Evolutionary conservation across 2,797 vertebrate genomes (phyloP).

Genomic region (Remorina albescens): DNA sequence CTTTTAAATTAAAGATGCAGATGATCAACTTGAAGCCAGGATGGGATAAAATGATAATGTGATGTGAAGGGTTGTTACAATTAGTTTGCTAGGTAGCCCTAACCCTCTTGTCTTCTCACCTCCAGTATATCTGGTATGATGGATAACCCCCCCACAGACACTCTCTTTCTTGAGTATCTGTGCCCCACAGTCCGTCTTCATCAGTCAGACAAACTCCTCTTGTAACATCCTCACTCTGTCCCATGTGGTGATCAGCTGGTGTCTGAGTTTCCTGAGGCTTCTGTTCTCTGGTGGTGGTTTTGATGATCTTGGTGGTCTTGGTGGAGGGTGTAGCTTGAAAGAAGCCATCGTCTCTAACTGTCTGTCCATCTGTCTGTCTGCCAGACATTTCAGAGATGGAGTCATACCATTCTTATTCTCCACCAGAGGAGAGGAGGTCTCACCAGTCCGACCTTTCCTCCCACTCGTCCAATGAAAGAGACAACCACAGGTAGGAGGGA

Average conservation of each 20-base stretch:
- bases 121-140: slow-evolving; percentile 26
- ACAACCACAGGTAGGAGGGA: slow-evolving; percentile 84
- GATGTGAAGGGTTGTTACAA: no score
- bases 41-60: background rate
- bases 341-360: slow-evolving; percentile 21
- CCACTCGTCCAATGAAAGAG: slow-evolving; percentile 92
- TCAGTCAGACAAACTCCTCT: slow-evolving; percentile 48
- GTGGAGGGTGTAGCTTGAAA: background rate
- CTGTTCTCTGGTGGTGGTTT: slow-evolving; percentile 12
- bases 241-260: slow-evolving; percentile 34
- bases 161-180: slow-evolving; percentile 8
- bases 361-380: slow-evolving; percentile 53
- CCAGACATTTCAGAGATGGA: slow-evolving; percentile 96
- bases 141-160: slow-evolving; percentile 25
- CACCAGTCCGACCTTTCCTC: slow-evolving; percentile 92
- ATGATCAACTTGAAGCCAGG: background rate
- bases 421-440: slow-evolving; percentile 88
- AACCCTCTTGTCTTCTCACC: slow-evolving; percentile 16
- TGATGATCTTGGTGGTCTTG: background rate
- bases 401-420: slow-evolving; percentile 93
- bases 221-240: slow-evolving; percentile 40
- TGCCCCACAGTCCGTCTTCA: slow-evolving; percentile 43
- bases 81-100: no score
- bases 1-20: background rate
- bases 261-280: slow-evolving; percentile 34